Conservation (phyloP, 2,888 invertebrate species). For the Petrophora chlorosata region DNA sequence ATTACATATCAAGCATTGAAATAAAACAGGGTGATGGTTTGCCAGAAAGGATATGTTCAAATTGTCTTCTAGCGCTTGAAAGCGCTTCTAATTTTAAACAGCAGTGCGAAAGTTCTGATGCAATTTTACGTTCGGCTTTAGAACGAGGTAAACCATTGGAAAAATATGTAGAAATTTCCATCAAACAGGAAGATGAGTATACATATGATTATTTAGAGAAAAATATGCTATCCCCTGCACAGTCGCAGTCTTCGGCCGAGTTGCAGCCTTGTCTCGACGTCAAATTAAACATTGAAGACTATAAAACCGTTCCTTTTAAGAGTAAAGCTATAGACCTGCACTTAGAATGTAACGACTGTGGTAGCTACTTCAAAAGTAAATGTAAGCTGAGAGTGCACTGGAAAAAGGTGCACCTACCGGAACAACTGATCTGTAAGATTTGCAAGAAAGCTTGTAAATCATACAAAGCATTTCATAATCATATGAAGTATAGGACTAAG, state of each 20-base stretch:
- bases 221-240: neutral
- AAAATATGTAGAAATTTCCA: conserved; percentile 21
- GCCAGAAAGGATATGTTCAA: conserved; percentile 63
- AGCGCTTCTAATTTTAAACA: conserved; percentile 60
- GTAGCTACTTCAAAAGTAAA: conserved; percentile 52
- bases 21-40: conserved; percentile 61
- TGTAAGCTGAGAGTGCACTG: conserved; percentile 58
- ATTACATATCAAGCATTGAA: conserved; percentile 55
- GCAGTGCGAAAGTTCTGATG: conserved; percentile 62
- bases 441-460: conserved; percentile 46
- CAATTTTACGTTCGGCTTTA: conserved; percentile 42
- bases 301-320: neutral
- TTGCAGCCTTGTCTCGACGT: neutral
- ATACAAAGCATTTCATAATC: conserved; percentile 36
- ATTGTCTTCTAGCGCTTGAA: conserved; percentile 62
- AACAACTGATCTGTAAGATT: conserved; percentile 41
- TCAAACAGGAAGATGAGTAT: conserved; percentile 12
- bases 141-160: conserved; percentile 20
- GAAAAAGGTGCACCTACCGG: conserved; percentile 48
- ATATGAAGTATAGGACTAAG: conserved; percentile 28
- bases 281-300: neutral
- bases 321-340: conserved; percentile 46
- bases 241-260: neutral
- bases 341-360: conserved; percentile 58
- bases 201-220: conserved; percentile 10